Evolutionary conservation across 2,113 vertebrate species (phyloP).

Genomic region (Fulica atra): DNA sequence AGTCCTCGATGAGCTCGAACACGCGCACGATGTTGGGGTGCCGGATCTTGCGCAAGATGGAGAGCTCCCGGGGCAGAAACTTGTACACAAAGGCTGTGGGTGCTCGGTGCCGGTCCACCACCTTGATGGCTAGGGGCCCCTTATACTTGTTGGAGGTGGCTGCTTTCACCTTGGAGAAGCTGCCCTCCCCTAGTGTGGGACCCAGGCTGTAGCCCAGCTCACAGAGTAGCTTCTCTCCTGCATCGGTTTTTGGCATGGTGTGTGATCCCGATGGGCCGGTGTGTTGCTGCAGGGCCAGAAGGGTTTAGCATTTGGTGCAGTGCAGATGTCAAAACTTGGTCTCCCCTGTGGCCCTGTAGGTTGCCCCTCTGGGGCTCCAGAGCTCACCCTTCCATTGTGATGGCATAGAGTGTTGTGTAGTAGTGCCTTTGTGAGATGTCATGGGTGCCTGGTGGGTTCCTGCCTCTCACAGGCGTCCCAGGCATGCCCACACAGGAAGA

Average conservation of each 20-base stretch:
- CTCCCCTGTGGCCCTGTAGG: background rate
- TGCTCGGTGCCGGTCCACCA: constrained; percentile 72
- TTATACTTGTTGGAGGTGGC: constrained; percentile 78
- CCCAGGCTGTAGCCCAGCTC: constrained; percentile 78
- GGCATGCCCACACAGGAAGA: background rate
- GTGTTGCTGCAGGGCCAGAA: constrained; percentile 24
- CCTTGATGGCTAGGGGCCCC: constrained; percentile 78
- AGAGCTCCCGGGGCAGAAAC: constrained; percentile 80
- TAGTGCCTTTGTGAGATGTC: background rate
- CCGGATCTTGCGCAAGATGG: constrained; percentile 69
- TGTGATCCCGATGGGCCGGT: background rate
- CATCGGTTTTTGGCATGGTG: background rate
- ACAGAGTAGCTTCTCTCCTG: constrained; percentile 69
- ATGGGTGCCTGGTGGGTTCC: no score
- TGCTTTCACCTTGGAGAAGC: constrained; percentile 81
- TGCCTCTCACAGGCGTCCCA: background rate
- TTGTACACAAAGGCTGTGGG: constrained; percentile 71
- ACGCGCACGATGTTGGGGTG: constrained; percentile 78
- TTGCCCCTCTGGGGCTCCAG: background rate
- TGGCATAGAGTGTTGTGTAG: background rate
- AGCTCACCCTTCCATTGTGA: background rate
- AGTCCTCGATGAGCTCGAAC: constrained; percentile 78
- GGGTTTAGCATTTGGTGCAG: constrained; percentile 39
- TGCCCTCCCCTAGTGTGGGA: constrained; percentile 75
- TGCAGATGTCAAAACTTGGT: constrained; percentile 38